Evolutionary conservation across 2,797 vertebrate genomes (phyloP), one percentile per base, ranked within the genome.

Genomic region (Alcedo atthis): DNA sequence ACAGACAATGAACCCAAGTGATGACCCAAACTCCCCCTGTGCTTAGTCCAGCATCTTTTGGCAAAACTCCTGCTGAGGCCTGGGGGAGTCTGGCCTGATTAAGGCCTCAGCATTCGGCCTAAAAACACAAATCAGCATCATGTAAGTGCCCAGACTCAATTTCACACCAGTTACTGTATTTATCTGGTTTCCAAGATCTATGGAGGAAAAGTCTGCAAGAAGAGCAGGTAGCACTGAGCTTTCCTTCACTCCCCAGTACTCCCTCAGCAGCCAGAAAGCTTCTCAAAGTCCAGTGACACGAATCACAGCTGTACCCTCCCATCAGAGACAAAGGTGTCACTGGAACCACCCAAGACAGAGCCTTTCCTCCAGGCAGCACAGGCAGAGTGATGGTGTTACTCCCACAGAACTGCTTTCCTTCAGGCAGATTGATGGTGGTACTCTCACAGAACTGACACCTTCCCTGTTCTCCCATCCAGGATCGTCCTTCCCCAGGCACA

Each of bases 31-130:
- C 91, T 93, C 91, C 92, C 90, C 79, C 91, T 73, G 66, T 83
- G 94, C 73, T 91, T 81, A 93, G 95, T 81, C 93, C 93, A 94
- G 87, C 95, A 95, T 95, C 94, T 92, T 96, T 96, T 95, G 94
- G 95, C 94, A 95, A 90, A 93, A 32, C 91, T 94, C 91, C 87
- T 78, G 21, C 85, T 58, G 92, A 93, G 89, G 90, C 91, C 87
- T 87, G 92, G 63, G 94, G 93, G 94, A 91, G 91, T 85, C 85
- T 89, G 90, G 89, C 92, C 94, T 96, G 91, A 95, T 95, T 95
- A 94, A 91, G 35, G 89, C 67, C 85, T 83, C 80, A 90, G 83
- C 75, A 70, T 76, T 91, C 92, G 85, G 69, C 82, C 87, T 90
- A 90, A 92, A 92, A 85, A 45, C 81, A 85, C 76, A 95, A 95